A percentile compares a stretch with the other conserved stretches of the same genome.
Conservation (phyloP, 2,797 vertebrate genomes). For the Distichodus sexfasciatus region DNA sequence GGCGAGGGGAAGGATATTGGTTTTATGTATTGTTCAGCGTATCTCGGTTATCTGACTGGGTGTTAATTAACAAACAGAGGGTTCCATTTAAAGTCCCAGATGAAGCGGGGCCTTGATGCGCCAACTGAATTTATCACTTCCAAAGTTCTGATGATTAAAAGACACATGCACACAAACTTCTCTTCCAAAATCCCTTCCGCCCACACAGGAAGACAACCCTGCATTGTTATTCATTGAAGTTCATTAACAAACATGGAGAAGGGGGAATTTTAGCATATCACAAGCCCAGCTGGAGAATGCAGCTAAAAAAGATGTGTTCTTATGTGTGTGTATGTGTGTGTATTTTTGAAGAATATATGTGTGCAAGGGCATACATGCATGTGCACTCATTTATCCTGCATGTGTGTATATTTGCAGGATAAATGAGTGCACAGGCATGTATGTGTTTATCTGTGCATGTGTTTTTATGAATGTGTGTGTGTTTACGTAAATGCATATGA, state of each 20-base stretch:
- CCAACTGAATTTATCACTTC: conserved; percentile 14
- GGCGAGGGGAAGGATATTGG: conserved; percentile 70
- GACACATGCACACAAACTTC: conserved; percentile 1
- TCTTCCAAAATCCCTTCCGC: neutral
- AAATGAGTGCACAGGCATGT: no score
- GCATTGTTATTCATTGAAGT: conserved; percentile 12
- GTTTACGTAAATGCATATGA: no score
- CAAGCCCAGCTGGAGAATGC: neutral
- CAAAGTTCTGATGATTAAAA: conserved; percentile 24
- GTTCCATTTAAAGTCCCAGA: conserved; percentile 48
- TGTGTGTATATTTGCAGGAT: no score
- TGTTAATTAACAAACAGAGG: conserved; percentile 70
- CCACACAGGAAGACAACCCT: neutral
- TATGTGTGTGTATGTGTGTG: neutral
- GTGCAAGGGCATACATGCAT: no score
- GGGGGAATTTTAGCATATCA: conserved; percentile 5
- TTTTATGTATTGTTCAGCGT: conserved; percentile 65
- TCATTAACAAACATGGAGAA: conserved; percentile 29
- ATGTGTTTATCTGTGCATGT: no score
- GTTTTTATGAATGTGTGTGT: no score
- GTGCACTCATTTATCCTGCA: no score
- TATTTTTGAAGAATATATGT: no score
- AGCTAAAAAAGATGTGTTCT: neutral
- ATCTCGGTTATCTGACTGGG: conserved; percentile 67
- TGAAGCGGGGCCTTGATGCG: conserved; percentile 12